phyloP scores from a whole-genome alignment of 1,140 invertebrate species.

The Coelopa frigida region DNA sequence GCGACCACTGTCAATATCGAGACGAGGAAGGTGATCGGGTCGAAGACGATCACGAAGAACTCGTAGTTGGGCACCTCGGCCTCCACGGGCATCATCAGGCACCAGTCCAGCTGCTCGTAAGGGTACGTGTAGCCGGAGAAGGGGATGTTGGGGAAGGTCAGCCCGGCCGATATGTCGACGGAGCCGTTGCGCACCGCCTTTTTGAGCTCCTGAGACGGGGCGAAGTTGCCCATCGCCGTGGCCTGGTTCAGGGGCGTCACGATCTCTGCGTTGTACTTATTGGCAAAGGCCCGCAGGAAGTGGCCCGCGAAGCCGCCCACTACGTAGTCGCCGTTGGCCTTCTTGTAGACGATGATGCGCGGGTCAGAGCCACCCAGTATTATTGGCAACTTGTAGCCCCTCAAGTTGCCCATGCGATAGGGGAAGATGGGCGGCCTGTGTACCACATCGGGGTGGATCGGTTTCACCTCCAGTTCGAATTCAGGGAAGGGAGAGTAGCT shows the following conservation, averaged over 20 bases:
- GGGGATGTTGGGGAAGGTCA: constrained; percentile 24
- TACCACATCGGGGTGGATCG: neutral
- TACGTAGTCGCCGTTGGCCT: constrained; percentile 15
- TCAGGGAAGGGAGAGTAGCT: constrained; percentile 28
- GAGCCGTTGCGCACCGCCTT: constrained; percentile 24
- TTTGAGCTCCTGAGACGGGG: constrained; percentile 21
- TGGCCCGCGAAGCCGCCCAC: constrained; percentile 30
- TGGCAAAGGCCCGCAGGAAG: constrained; percentile 26
- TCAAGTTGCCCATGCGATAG: constrained; percentile 20
- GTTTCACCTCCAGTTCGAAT: constrained; percentile 19
- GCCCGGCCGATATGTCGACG: constrained; percentile 26
- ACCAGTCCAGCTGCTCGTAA: constrained; percentile 30
- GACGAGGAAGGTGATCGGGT: constrained; percentile 24
- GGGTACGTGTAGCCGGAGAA: constrained; percentile 23
- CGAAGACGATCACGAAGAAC: constrained; percentile 31
- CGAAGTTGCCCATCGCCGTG: constrained; percentile 7
- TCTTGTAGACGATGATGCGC: constrained; percentile 24
- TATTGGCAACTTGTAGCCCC: constrained; percentile 20
- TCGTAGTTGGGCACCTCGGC: constrained; percentile 26
- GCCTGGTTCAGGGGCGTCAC: constrained; percentile 15
- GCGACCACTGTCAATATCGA: constrained; percentile 17
- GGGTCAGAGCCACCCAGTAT: constrained; percentile 26
- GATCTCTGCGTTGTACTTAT: constrained; percentile 24
- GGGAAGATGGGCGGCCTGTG: constrained; percentile 18
- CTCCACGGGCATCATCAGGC: constrained; percentile 32